Base-by-base conservation (phyloP, 2,113 vertebrate species). In the Cinclus cinclus region DNA sequence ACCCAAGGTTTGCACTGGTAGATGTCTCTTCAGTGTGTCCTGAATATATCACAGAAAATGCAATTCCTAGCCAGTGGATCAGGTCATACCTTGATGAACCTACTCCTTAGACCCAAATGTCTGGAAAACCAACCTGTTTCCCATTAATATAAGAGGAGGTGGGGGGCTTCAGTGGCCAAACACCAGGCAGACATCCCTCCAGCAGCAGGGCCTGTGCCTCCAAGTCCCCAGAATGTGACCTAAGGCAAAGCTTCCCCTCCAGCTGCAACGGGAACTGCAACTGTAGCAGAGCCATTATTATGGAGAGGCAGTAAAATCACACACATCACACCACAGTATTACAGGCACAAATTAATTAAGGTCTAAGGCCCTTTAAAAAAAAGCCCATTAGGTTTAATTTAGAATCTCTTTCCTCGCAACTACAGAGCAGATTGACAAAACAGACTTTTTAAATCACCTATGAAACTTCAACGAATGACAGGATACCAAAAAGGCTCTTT, bases 371-470 rank as follows among this genome's bases (percentile, higher is more conserved):
- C 33, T 78, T 86, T 37, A 58, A 76, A 91, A 93, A 93, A 83
- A 41, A 52, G 20, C 52, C 68, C 27, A 13, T 90, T 95, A 92
- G 31, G 31, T 90, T 96, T 90, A 93, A 94, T 96, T 93, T 94
- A 85, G 84, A 90, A 76, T 90, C 67, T 95, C 83, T 75, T 94
- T 91, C 64, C 56, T 83, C 39, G 13, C 60, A 79, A 76, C 64
- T 84, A 58, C 79, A 69, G 64, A 84, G 39, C 49, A 96, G 65
- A 95, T 94, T 93, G 88, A 93, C 53, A 95, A 96, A 96, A 92
- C 92, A 97, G 95, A 90, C 86, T 84, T 90, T 92, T 89, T 6
- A 93, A 95, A 87, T 87, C 76, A 96, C 83, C 93, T 94, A 89
- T 79, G 92, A 92, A 95, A 94, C 56, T 90, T 89, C 62, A 33